Percentiles rank a stretch among this genome's conserved stretches.
Conservation (phyloP, 1,140 invertebrate species). For the Archegozetes longisetosus region DNA sequence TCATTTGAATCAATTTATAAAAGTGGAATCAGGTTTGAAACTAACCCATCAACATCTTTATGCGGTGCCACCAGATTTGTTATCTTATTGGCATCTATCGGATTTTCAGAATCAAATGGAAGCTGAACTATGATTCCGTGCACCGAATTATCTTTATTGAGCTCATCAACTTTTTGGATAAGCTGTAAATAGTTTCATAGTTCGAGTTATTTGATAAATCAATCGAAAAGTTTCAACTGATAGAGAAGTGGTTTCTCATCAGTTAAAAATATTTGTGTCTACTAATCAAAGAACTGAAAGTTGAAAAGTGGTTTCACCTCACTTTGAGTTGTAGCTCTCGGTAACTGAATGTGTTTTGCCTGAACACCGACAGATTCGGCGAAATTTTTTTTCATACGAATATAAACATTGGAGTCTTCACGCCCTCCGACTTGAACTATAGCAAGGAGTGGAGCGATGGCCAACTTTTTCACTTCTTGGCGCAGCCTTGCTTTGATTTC, state of each 20-base stretch:
- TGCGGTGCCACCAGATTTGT: constrained; percentile 65
- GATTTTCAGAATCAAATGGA: constrained; percentile 65
- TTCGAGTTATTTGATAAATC: no score
- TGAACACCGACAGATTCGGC: constrained; percentile 77
- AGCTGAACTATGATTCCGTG: constrained; percentile 95
- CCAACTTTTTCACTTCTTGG: constrained; percentile 10
- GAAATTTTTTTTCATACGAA: constrained; percentile 86
- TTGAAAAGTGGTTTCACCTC: no score
- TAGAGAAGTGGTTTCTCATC: no score
- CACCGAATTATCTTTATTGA: constrained; percentile 65
- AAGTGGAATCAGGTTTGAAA: constrained; percentile 32
- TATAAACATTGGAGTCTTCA: constrained; percentile 99
- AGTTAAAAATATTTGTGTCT: no score
- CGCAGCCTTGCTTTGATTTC: constrained; percentile 10
- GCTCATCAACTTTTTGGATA: constrained; percentile 46
- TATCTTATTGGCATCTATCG: constrained; percentile 59
- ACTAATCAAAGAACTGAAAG: no score
- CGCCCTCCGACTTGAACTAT: constrained; percentile 58
- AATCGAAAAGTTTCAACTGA: no score
- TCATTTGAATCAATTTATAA: not conserved
- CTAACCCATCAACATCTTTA: constrained; percentile 90
- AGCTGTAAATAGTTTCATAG: no score
- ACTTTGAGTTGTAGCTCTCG: constrained; percentile 59
- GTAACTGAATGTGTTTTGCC: constrained; percentile 62
- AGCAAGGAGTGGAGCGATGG: constrained; percentile 15